phyloP scores from a whole-genome alignment of 2,797 vertebrate genomes.

The Valencia hispanica region DNA sequence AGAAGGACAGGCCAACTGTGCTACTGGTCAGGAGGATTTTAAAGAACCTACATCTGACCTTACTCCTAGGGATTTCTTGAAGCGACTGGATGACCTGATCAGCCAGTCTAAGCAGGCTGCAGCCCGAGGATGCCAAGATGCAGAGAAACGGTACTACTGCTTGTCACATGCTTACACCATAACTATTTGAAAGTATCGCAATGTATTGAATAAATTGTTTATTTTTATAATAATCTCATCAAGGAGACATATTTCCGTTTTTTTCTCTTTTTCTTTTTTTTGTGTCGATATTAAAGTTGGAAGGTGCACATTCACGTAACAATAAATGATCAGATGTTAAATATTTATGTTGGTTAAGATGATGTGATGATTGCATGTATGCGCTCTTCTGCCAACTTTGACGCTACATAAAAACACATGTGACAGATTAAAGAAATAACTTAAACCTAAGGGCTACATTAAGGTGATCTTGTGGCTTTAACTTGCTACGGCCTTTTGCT shows the following conservation, averaged over 20 bases:
- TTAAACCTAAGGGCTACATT: too few relatives aligned
- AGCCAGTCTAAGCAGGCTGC: slow-evolving; percentile 87
- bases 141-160: slow-evolving; percentile 72
- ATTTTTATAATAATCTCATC: not conserved
- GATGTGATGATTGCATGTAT: not conserved
- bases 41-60: slow-evolving; percentile 58
- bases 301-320: not conserved
- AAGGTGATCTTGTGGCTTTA: too few relatives aligned
- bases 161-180: not conserved
- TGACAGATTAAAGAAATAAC: too few relatives aligned
- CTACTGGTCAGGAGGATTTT: slow-evolving; percentile 20
- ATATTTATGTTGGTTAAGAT: not conserved
- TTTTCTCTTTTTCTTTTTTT: too few relatives aligned
- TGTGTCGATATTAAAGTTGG: not conserved
- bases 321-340: not conserved
- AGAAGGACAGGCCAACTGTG: not conserved
- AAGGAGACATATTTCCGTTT: not conserved
- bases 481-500: too few relatives aligned
- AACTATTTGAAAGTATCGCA: not conserved
- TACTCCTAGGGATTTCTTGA: slow-evolving; percentile 87
- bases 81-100: slow-evolving; percentile 87
- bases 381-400: not conserved
- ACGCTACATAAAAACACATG: not conserved
- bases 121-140: slow-evolving; percentile 76
- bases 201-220: not conserved